Base-by-base conservation (phyloP, 92 coral and sea anemone genomes). In the Muricea muricata region DNA sequence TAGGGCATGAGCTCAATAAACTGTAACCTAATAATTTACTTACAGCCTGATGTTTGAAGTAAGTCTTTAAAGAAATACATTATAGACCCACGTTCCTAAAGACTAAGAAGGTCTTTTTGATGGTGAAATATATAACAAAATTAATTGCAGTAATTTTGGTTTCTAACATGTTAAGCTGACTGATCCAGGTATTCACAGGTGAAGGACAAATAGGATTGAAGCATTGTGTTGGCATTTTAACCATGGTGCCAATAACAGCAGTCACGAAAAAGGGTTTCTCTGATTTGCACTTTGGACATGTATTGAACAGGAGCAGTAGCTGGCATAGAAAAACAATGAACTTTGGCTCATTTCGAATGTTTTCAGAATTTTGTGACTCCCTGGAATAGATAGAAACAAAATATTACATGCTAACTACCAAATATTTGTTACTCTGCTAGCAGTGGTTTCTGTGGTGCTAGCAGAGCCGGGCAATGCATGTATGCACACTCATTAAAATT, bases 21-120 rank as follows among this genome's bases (percentile, higher is more conserved):
- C 42, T 37, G 42, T 37, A 4, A 37, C 42, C 4, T 4, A 37
- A 37, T 37, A 37, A 37, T 86, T 66, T 41, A 88, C 91, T 84
- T 57, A 84, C 91, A 88, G 80, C 85, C 56, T 84, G 91, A 56
- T 84, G 91, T 71, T 85, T 89, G 68, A 78, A 85, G 80, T 85
- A 89, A 6, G 86, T 85, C 42, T 72, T 80, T 66, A 85, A 81
- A 55, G 85, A 35, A 60, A 89, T 76, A 73, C 92, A 67, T 37
- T 4, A 37, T 37, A 37, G 42, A 45, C 91, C 88, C 88, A 87
- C 77, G 84, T 82, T 57, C 34, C 57, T 83, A 39, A 82, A 87
- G n/a, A 87, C 70, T 23, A 87, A 25, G 6, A 37, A 37, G 4
- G 83, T n/a, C n/a, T 83, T 82, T 74, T 87, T 37, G 91, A 73